Evolutionary conservation across 2,797 vertebrate species (phyloP).

Genomic region (Typhlichthys subterraneus): DNA sequence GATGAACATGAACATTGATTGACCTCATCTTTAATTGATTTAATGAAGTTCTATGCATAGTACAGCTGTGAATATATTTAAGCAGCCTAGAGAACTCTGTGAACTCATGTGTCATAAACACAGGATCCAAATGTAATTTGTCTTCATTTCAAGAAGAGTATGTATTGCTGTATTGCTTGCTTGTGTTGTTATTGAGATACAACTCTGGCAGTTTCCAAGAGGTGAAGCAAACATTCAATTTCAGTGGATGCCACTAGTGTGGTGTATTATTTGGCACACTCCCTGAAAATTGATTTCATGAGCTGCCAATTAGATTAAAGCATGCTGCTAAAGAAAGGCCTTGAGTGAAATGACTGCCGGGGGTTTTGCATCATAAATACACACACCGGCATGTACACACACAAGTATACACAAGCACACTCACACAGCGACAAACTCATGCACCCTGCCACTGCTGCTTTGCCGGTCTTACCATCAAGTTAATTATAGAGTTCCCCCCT

Average conservation of each 20-base stretch:
- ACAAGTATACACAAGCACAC: background rate
- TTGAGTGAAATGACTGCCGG: conserved; percentile 46
- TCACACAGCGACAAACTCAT: conserved; percentile 26
- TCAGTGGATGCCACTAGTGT: conserved; percentile 37
- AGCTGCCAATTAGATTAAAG: conserved; percentile 64
- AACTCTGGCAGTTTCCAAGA: conserved; percentile 56
- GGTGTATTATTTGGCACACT: conserved; percentile 50
- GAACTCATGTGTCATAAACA: too few relatives aligned
- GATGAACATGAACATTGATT: too few relatives aligned
- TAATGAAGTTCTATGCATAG: too few relatives aligned
- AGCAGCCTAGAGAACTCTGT: too few relatives aligned
- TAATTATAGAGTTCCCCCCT: conserved; percentile 41
- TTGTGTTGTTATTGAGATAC: conserved; percentile 41
- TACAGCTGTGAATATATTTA: too few relatives aligned
- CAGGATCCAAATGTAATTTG: too few relatives aligned
- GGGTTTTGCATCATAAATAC: conserved; percentile 40
- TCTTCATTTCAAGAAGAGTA: conserved; percentile 22
- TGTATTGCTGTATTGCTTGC: conserved; percentile 33
- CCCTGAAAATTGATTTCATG: conserved; percentile 62
- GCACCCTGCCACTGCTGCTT: conserved; percentile 12
- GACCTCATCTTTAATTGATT: too few relatives aligned
- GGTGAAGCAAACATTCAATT: conserved; percentile 59
- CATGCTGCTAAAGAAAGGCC: conserved; percentile 48
- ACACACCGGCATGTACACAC: conserved; percentile 12
- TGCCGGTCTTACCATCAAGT: conserved; percentile 25